Base-by-base conservation (phyloP, 2,797 vertebrate species). In the Tauraco hartlaubi region DNA sequence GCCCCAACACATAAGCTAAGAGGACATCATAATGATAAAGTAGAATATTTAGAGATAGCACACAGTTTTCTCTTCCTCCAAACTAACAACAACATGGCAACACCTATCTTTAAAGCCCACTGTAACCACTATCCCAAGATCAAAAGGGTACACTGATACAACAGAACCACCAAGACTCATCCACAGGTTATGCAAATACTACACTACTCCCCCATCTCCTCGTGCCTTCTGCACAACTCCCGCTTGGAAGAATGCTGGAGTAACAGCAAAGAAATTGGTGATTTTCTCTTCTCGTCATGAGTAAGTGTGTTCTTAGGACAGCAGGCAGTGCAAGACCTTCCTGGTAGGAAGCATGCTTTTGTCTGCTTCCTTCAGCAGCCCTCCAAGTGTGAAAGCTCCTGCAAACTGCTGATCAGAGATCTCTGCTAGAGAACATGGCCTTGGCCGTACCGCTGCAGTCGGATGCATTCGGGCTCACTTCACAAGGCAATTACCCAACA, bases 191-290 rank as follows among this genome's bases (percentile, higher is more conserved):
- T 6, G n/a, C 29, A 46, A 0, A 0, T 37, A 18, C 62, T 11
- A 49, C n/a, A 25, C 13, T 28, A 37, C 9, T 63, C 62, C 37
- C 51, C 43, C 61, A 74, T 8, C 28, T 44, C 51, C 49, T 23
- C 6, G 2, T 13, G 5, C 12, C 15, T 28, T 78, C 56, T 49
- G 13, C 0, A 0, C 35, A 22, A 31, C 44, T 73, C 44, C 1
- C 1, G 0, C 37, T 48, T 41, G 28, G 46, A 69, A 75, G 23
- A 69, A 54, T 8, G 43, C 8, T 6, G 41, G 14, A 17, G 21
- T 26, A 79, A 74, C 2, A 49, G 51, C 44, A 59, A 43, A 91
- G 55, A 62, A 83, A 73, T 8, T 1, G 2, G 14, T 20, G 31
- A 31, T 19, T 79, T 37, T 73, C 41, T 71, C 23, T 56, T 82